phyloP scores from a whole-genome alignment of 1,140 invertebrate species.

The Lucilia cuprina region DNA sequence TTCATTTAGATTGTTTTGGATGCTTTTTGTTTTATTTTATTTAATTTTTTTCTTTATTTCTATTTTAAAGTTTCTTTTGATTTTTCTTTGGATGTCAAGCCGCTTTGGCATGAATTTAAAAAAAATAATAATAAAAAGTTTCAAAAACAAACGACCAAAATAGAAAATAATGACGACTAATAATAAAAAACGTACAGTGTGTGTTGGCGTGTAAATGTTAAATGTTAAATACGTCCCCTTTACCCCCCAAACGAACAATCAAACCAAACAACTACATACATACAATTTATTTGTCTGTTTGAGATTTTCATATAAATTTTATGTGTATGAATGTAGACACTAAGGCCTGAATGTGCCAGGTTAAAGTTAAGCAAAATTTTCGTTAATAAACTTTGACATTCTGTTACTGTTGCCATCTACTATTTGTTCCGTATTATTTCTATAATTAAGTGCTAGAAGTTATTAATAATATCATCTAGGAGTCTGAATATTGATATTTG shows the following conservation, averaged over 20 bases:
- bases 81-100: background rate
- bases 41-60: background rate
- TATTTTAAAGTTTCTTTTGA: background rate
- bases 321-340: too few species aligned
- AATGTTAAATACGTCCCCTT: background rate
- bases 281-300: background rate
- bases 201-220: slow-evolving; percentile 14
- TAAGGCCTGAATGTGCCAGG: too few species aligned
- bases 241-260: background rate
- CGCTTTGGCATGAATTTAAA: background rate
- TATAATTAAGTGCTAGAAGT: too few species aligned
- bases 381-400: too few species aligned
- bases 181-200: background rate
- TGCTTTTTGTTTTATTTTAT: background rate
- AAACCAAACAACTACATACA: background rate
- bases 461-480: too few species aligned
- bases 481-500: too few species aligned
- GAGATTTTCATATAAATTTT: background rate
- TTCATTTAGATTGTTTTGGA: background rate
- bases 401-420: too few species aligned
- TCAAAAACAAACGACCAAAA: background rate
- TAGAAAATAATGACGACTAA: background rate
- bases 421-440: too few species aligned
- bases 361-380: too few species aligned
- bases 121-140: background rate